A percentile compares a stretch with the other conserved stretches of the same genome.
These are phyloP conservation scores for Coptodon rendalli DNA, from an alignment of 2,113 vertebrate genomes.

Conservation along the genomic window DNA sequence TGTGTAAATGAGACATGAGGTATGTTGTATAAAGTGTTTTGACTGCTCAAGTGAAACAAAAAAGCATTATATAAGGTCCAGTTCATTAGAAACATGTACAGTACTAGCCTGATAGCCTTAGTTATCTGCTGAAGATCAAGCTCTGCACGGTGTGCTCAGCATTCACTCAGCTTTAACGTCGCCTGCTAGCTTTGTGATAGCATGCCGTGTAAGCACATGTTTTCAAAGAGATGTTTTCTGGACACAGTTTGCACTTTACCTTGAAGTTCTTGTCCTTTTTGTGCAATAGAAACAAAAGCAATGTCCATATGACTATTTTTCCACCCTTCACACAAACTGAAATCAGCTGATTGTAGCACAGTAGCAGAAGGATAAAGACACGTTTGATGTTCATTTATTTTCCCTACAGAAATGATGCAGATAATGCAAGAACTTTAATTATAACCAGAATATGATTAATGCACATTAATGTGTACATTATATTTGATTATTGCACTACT, in stretches of 20 bases:
- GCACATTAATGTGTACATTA: neutral
- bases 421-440: neutral
- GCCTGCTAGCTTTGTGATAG: neutral
- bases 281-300: neutral
- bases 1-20: neutral
- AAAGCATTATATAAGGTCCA: neutral
- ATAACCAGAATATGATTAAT: neutral
- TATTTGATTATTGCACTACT: neutral
- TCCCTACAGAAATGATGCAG: neutral
- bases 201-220: neutral
- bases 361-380: neutral
- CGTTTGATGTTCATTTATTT: neutral
- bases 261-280: neutral
- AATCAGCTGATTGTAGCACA: neutral
- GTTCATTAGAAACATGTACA: neutral
- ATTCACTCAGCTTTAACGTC: neutral
- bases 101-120: neutral
- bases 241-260: neutral
- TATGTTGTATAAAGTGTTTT: neutral
- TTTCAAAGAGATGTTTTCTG: neutral
- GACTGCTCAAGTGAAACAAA: neutral
- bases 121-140: neutral
- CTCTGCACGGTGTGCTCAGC: accelerated
- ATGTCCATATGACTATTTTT: neutral
- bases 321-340: neutral